Conservation (phyloP, 2,797 vertebrate genomes). For the Ctenochaetus hawaiiensis region DNA sequence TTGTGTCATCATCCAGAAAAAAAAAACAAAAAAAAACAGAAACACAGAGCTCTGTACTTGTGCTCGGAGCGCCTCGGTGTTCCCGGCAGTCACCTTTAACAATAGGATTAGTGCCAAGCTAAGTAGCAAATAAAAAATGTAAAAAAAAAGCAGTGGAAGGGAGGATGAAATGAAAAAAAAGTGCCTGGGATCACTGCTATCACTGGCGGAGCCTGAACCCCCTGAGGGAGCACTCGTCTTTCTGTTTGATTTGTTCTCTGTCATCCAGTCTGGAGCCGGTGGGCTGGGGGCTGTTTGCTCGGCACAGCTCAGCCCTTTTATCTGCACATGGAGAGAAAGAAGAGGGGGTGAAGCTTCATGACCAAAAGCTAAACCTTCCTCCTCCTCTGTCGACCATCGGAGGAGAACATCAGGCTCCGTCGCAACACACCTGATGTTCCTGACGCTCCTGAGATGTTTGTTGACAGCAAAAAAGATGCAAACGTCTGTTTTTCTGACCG, state of each 20-base stretch:
- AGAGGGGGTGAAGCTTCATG: conserved; percentile 36
- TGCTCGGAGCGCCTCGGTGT: conserved; percentile 35
- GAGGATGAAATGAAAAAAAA: conserved; percentile 46
- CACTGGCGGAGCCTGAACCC: conserved; percentile 68
- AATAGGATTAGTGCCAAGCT: conserved; percentile 68
- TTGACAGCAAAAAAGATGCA: neutral
- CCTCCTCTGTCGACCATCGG: conserved; percentile 9
- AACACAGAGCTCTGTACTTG: conserved; percentile 24
- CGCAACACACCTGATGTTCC: conserved; percentile 17
- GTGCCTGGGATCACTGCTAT: conserved; percentile 65
- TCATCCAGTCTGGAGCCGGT: conserved; percentile 70
- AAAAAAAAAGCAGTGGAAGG: conserved; percentile 14
- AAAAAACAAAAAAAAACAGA: too few relatives aligned
- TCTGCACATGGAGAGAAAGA: conserved; percentile 59
- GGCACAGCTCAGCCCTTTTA: conserved; percentile 60
- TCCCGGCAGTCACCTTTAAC: conserved; percentile 66
- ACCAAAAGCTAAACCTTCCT: conserved; percentile 63
- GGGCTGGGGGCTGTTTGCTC: conserved; percentile 67
- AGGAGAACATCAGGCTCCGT: neutral
- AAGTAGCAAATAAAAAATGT: conserved; percentile 9
- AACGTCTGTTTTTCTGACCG: neutral
- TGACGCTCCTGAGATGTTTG: conserved; percentile 11
- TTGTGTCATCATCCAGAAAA: conserved; percentile 39
- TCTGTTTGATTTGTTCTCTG: conserved; percentile 76
- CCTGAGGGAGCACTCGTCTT: conserved; percentile 67